These are phyloP conservation scores for Monoplex corrugatus DNA, from an alignment of 2,888 invertebrate genomes.

Conservation along the genomic window DNA sequence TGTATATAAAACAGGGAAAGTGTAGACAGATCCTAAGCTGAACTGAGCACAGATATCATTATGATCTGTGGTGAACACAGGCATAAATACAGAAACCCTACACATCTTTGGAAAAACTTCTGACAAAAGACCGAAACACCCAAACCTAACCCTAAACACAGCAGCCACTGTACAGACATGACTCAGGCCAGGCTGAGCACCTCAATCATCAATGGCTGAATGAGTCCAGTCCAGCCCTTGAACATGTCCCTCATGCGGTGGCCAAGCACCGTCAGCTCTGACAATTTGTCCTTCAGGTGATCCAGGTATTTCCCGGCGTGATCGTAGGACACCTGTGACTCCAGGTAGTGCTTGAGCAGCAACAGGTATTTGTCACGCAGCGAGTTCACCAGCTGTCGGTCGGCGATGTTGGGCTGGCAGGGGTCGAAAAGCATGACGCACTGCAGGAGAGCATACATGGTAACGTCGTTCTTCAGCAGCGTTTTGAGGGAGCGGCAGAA, in stretches of 20 bases:
- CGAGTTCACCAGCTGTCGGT: conserved; percentile 70
- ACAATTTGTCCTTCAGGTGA: conserved; percentile 36
- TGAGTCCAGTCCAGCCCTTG: conserved; percentile 43
- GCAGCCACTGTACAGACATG: no score
- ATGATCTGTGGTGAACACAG: no score
- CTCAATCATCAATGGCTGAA: conserved; percentile 47
- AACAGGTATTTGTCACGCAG: conserved; percentile 83
- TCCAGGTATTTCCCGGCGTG: conserved; percentile 42
- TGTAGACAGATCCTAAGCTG: no score
- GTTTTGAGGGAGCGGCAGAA: conserved; percentile 74
- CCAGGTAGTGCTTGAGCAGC: conserved; percentile 80
- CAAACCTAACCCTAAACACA: no score
- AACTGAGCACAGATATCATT: no score
- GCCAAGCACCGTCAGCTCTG: conserved; percentile 37
- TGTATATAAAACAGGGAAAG: no score
- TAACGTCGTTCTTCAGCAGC: conserved; percentile 89
- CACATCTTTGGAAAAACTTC: no score
- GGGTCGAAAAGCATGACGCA: conserved; percentile 51
- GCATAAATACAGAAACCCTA: no score
- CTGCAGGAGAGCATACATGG: conserved; percentile 89
- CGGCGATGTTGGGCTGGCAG: conserved; percentile 47
- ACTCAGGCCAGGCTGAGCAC: conserved; percentile 39
- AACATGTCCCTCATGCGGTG: conserved; percentile 47
- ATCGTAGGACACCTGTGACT: conserved; percentile 73
- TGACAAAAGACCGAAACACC: no score